These are phyloP conservation scores for Epizoanthus rinbou DNA, from an alignment of 92 coral and sea anemone genomes.

Conservation along the genomic window DNA sequence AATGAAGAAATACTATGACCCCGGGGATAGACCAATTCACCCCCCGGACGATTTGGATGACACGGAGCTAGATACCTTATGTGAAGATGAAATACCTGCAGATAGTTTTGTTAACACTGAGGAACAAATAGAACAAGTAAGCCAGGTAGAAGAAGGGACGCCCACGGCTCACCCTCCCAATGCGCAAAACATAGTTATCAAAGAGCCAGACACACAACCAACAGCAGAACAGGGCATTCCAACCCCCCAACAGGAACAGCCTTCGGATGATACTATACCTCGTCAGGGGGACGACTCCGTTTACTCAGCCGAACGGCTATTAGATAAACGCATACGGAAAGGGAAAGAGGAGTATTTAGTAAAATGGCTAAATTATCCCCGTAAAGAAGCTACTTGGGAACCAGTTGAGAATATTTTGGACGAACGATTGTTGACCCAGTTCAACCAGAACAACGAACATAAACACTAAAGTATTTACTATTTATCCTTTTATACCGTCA, in stretches of 20 bases:
- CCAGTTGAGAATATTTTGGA: slow-evolving; percentile 42
- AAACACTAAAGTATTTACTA: background rate
- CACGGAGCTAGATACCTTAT: slow-evolving; percentile 28
- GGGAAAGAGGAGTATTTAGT: slow-evolving; percentile 38
- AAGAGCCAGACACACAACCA: no score
- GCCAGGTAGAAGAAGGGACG: no score
- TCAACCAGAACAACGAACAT: background rate
- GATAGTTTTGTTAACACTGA: slow-evolving; percentile 32
- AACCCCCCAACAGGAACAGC: no score
- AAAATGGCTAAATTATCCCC: slow-evolving; percentile 27
- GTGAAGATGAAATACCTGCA: slow-evolving; percentile 48
- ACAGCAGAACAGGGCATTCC: no score
- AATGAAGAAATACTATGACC: slow-evolving; percentile 32
- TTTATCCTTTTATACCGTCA: background rate
- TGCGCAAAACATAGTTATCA: no score
- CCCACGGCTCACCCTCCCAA: no score
- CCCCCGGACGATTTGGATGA: slow-evolving; percentile 16
- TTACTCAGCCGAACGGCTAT: slow-evolving; percentile 1
- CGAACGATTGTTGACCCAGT: slow-evolving; percentile 14
- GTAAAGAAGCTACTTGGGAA: slow-evolving; percentile 43
- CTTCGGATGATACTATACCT: no score
- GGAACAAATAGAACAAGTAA: background rate
- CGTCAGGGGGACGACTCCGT: background rate
- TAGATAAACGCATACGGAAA: background rate
- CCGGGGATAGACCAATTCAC: slow-evolving; percentile 3